Base-by-base conservation (phyloP, 2,113 vertebrate genomes). In the Aphelocoma coerulescens region DNA sequence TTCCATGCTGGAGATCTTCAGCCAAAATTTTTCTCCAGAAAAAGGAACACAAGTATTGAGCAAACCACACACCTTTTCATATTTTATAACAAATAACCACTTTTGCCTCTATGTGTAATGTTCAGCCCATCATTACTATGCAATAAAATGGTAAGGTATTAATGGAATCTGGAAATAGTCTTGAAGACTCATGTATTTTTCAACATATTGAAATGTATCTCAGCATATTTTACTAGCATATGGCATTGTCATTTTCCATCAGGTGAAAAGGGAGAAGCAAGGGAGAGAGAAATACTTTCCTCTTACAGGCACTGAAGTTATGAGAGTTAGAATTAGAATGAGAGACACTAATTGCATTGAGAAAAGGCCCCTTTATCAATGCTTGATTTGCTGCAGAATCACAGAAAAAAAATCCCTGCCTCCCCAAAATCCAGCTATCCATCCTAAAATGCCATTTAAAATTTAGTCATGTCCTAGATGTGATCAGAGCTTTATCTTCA, bases 161-260 rank as follows among this genome's bases (percentile, higher is more conserved):
- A 94, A 96, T 92, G 84, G 62, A 52, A 89, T 89, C 57, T 94
- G 77, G 90, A 93, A 93, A 89, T 88, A 89, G 35, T 61, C 44
- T 89, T 91, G 74, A 85, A 85, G 63, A 43, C 85, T 91, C 83
- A 86, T 93, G 26, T 85, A 91, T 96, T 95, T 96, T 96, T 96
- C 68, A 96, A 68, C 48, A 77, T 85, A 85, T 13, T 91, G 77
- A 89, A 95, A 91, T 90, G 19, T 92, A 51, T 84, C 58, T 72
- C 65, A n/a, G 59, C 66, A 62, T 92, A 93, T 91, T 96, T 95
- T 72, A 89, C 41, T 54, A 59, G 55, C 48, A 84, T 78, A 69
- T 63, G 52, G 57, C 54, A 84, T 75, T 93, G 75, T 86, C 93
- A 84, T 90, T 96, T 78, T 88, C 66, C 46, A 78, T 48, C 90